These are phyloP conservation scores for Daboia siamensis DNA, from an alignment of 2,113 vertebrate species.

Conservation along the genomic window DNA sequence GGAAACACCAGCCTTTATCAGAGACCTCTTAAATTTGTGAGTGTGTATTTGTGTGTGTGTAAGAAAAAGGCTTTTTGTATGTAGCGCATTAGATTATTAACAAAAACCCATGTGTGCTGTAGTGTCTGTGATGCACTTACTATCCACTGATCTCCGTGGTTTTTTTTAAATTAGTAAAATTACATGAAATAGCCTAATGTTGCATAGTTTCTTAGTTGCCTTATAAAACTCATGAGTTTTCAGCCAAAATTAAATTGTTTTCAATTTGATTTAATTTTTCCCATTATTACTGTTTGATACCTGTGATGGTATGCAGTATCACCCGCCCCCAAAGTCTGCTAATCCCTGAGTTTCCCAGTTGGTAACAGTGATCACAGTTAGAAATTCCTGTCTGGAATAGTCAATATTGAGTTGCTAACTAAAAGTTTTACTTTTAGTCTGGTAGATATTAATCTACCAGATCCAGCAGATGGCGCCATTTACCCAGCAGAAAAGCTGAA, in stretches of 20 bases:
- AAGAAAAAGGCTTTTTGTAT: too few relatives aligned
- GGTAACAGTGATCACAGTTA: neutral
- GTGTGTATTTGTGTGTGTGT: too few relatives aligned
- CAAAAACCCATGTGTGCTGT: too few relatives aligned
- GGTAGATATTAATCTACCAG: neutral
- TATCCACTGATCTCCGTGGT: too few relatives aligned
- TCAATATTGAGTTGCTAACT: neutral
- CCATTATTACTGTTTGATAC: neutral
- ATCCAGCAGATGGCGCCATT: constrained; percentile 4
- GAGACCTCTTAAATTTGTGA: too few relatives aligned
- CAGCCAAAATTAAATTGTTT: neutral
- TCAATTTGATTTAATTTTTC: neutral
- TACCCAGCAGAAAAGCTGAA: neutral
- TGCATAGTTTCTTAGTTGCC: neutral
- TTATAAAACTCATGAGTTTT: neutral
- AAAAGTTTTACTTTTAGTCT: neutral
- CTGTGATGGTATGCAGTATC: neutral
- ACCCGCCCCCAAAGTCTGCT: neutral
- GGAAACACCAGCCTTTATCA: too few relatives aligned
- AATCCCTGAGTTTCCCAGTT: neutral
- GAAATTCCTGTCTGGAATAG: neutral
- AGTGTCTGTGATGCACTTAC: too few relatives aligned
- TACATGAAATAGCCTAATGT: too few relatives aligned
- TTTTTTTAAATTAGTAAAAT: too few relatives aligned
- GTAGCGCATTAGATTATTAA: too few relatives aligned